Base-by-base conservation (phyloP, 2,797 vertebrate genomes). In the Poeciliopsis turneri region DNA sequence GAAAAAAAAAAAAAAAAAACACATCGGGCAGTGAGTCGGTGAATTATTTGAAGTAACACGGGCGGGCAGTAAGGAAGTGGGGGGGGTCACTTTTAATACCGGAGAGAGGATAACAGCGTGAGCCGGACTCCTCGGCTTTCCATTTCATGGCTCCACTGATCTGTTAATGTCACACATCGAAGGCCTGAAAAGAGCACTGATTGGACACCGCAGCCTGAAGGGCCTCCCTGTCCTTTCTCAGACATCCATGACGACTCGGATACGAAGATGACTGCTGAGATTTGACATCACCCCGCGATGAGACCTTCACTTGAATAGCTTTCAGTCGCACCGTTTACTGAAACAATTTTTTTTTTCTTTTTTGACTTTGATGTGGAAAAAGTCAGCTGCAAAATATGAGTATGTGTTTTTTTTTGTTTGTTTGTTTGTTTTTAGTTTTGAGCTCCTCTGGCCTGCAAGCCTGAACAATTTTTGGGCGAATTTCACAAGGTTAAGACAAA, bases 131-230 rank as follows among this genome's bases (percentile, higher is more conserved):
- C 70, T 33, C 28, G 55, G 66, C 78, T 84, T 79, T 83, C 69
- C 79, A 78, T 88, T 87, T 85, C 85, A 87, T 77, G 53, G 77
- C 80, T 89, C 76, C 72, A 85, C 79, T 92, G 87, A 91, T 91
- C 81, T 83, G 84, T 83, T 87, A 84, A 90, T 89, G 87, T 86
- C 91, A 83, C 87, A 89, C 85, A 70, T 72, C 43, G 77, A 82
- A 87, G 78, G 39, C 49, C 83, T 59, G 78, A 86, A 87, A 84
- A 78, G 84, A 82, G 69, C 86, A 93, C 89, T 82, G 88, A 93
- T 89, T 85, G 82, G 82, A 87, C 89, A 88, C n/a, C 59, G 78
- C 16, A 39, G 68, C 88, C 78, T 83, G 76, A 87, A 89, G 84
- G 81, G 75, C 61, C 84, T 76, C 74, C 11, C 77, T 80, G 83